phyloP scores from a whole-genome alignment of 2,888 invertebrate species.

The Criorhina ranunculi region DNA sequence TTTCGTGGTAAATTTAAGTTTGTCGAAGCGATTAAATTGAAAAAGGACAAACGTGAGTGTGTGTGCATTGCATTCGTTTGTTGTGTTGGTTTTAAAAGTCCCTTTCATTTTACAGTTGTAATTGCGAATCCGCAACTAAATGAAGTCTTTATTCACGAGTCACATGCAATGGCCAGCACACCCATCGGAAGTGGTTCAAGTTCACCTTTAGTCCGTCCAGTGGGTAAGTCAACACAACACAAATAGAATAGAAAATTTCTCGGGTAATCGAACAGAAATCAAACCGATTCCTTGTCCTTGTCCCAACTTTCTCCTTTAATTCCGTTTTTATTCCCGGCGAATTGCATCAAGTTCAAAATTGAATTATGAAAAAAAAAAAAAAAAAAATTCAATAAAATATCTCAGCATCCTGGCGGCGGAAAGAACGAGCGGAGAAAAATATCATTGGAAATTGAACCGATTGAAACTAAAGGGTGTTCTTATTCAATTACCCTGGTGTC shows the following conservation, averaged over 20 bases:
- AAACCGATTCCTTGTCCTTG: slow-evolving; percentile 20
- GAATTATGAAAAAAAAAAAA: slow-evolving; percentile 51
- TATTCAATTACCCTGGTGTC: slow-evolving; percentile 69
- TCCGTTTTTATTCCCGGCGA: slow-evolving; percentile 18
- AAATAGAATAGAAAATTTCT: slow-evolving; percentile 35
- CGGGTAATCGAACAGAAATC: slow-evolving; percentile 43
- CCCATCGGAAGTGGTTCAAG: slow-evolving; percentile 58
- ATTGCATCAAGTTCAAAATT: slow-evolving; percentile 59
- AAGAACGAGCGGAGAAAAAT: slow-evolving; percentile 47
- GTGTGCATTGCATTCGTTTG: no score
- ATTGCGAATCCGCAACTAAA: slow-evolving; percentile 63
- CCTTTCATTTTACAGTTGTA: slow-evolving; percentile 61
- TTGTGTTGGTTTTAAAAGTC: no score
- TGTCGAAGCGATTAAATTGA: slow-evolving; percentile 77
- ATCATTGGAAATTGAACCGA: slow-evolving; percentile 75
- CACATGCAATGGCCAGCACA: slow-evolving; percentile 36
- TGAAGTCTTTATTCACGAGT: slow-evolving; percentile 54
- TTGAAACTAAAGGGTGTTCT: slow-evolving; percentile 76
- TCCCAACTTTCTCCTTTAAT: slow-evolving; percentile 6
- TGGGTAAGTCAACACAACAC: slow-evolving; percentile 64
- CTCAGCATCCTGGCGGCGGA: slow-evolving; percentile 55
- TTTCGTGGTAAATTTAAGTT: slow-evolving; percentile 84
- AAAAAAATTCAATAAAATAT: slow-evolving; percentile 69
- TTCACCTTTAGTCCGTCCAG: slow-evolving; percentile 53
- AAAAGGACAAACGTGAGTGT: slow-evolving; percentile 62